Conservation (phyloP, 2,797 vertebrate genomes). For the Strix occidentalis region DNA sequence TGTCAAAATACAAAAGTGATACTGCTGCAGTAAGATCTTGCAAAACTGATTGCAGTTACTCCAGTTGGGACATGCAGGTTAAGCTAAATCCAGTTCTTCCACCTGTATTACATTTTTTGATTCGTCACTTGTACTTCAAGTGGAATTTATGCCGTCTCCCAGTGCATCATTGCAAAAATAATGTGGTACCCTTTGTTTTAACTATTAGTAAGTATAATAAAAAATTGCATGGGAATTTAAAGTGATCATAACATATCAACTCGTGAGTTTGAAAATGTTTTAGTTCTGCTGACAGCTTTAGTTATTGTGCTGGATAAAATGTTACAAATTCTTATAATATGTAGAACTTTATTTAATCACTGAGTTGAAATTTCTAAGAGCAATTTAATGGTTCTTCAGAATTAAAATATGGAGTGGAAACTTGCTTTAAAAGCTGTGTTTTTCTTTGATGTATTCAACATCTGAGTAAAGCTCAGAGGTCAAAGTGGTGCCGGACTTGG, state of each 20-base stretch:
- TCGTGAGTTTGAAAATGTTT: not conserved
- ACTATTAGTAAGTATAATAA: conserved; percentile 30
- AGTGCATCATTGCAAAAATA: conserved; percentile 26
- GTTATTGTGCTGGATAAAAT: not conserved
- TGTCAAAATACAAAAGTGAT: not conserved
- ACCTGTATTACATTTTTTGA: rapidly evolving
- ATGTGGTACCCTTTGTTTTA: conserved; percentile 7
- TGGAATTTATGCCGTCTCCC: conserved; percentile 20
- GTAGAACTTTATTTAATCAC: not conserved
- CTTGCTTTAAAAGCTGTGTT: not conserved
- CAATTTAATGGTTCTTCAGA: not conserved
- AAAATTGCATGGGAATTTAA: conserved; percentile 14
- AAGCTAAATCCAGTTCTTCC: not conserved
- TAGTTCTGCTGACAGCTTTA: not conserved
- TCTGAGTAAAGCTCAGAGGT: not conserved
- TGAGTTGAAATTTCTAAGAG: not conserved
- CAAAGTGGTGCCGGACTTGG: not conserved
- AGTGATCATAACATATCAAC: not conserved
- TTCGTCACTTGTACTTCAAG: not conserved
- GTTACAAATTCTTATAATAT: not conserved
- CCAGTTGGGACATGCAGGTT: not conserved
- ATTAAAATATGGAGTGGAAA: not conserved
- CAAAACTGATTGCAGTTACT: not conserved
- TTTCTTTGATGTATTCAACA: not conserved
- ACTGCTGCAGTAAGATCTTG: not conserved